Base-by-base conservation (phyloP, 2,113 vertebrate species). In the Caretta caretta region DNA sequence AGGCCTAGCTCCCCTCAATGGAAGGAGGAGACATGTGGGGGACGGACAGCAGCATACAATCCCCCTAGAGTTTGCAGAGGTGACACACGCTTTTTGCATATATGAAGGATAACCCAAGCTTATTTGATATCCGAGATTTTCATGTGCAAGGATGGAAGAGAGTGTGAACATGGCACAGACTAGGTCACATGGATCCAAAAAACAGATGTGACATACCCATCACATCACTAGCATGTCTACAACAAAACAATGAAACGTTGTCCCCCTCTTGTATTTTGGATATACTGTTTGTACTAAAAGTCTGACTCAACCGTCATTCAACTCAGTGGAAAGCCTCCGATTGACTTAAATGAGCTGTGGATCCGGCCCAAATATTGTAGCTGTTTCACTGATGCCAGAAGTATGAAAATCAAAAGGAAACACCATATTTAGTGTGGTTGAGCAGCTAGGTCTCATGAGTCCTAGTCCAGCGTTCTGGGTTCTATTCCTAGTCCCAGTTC, bases 131-230 rank as follows among this genome's bases (percentile, higher is more conserved):
- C 42, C 16, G 78, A 3, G 57, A 51, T 10, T 84, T 87, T 17
- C 12, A 31, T 25, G 8, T 53, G 59, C 31, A 14, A 16, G 62
- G 31, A 8, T 42, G 49, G 80, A 79, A 5, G 78, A 56, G 14
- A 46, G 4, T 54, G 82, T 38, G 72, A 83, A 80, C 14, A 12
- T 8, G 46, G 17, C 38, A 50, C 0, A 50, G 72, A 38, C 22
- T 3, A 5, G 75, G 17, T 6, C 80, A 35, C 24, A 8, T 12
- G 5, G 27, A 59, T 83, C 90, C 6, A n/a, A 86, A 53, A 83
- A 25, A 8, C 4, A 53, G 84, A 6, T 1, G 1, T 38, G 13
- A 76, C 62, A 57, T 35, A 3, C 1, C n/a, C 3, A 8, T 65
- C 50, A 38, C 17, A 31, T 85, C 50, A 0, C 72, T 80, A 80